Conservation (phyloP, 2,888 invertebrate genomes). For the Sinodicranocentrus sp. region DNA sequence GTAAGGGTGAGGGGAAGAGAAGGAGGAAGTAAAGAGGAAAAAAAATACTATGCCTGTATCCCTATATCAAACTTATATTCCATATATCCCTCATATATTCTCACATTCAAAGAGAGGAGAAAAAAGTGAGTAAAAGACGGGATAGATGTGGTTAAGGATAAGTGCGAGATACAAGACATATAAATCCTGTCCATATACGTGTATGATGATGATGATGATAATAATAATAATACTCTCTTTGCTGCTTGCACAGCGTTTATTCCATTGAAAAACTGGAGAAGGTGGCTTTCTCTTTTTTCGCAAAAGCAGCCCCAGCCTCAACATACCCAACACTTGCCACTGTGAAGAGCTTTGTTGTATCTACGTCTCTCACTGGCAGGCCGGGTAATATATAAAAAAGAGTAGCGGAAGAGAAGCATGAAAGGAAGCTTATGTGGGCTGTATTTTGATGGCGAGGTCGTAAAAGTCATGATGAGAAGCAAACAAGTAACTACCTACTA, state of each 20-base stretch:
- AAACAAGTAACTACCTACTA: constrained; percentile 62
- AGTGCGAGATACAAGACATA: constrained; percentile 33
- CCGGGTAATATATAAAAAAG: too few relatives aligned
- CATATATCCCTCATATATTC: neutral
- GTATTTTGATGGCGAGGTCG: constrained; percentile 70
- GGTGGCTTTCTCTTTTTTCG: neutral
- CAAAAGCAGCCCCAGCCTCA: too few relatives aligned
- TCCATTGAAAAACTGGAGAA: neutral
- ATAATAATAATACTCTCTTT: constrained; percentile 36
- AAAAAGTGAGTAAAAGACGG: constrained; percentile 13
- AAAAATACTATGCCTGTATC: too few relatives aligned
- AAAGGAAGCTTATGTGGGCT: constrained; percentile 69
- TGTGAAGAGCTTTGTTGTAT: constrained; percentile 21
- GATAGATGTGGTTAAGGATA: constrained; percentile 63
- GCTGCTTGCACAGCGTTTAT: neutral
- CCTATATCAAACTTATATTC: too few relatives aligned
- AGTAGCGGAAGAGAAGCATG: constrained; percentile 66
- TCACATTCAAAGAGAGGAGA: neutral
- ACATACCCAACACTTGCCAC: neutral
- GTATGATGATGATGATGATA: constrained; percentile 7
- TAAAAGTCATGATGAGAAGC: constrained; percentile 72
- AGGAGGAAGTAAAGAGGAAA: neutral
- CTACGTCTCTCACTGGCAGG: neutral
- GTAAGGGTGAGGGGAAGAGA: neutral
- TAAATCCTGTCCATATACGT: constrained; percentile 24